Evolutionary conservation across 2,888 invertebrate species (phyloP), one percentile per base, ranked within the genome.

Genomic region (Mythimna albipuncta): DNA sequence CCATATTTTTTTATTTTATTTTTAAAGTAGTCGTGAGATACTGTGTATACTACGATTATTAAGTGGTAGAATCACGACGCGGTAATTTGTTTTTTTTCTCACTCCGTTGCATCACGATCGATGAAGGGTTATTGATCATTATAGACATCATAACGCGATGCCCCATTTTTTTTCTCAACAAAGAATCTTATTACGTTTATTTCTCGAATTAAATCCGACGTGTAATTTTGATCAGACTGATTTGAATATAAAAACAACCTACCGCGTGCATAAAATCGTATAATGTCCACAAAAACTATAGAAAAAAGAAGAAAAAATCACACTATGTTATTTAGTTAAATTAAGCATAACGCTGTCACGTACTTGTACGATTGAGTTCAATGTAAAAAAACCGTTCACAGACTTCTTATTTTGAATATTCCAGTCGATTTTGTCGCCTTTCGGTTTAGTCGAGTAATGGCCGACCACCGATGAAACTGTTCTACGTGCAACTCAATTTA

Each of bases 1-100:
- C 80, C 47, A 85, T 63, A 73, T 85, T 84, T 92, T 84, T 92
- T 73, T n/a, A n/a, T n/a, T n/a, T 93, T 93, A 91, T 93, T 94
- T 94, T 94, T 94, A 91, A 94, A 93, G 95, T 94, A 95, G 95
- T 94, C 95, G 95, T 95, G 95, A 95, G 95, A 95, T 96, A 95
- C 94, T 88, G 93, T 87, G 88, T 92, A 90, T 91, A 91, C 93
- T 93, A 93, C 89, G 94, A 93, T 94, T 94, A 95, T 95, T 95
- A 95, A 95, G 95, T 94, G 94, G 95, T 94, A 92, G 94, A 94
- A 94, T 94, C 95, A 94, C 94, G 94, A 93, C 82, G 90, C 84
- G 80, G 90, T 94, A 89, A 91, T 93, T 93, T 90, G 86, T 90
- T 93, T 92, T 92, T 93, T 91, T 87, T 85, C 77, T 75, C 65